Evolutionary conservation across 1,140 invertebrate genomes (phyloP), one percentile per base, ranked within the genome.

Genomic region (Araneus ventricosus): DNA sequence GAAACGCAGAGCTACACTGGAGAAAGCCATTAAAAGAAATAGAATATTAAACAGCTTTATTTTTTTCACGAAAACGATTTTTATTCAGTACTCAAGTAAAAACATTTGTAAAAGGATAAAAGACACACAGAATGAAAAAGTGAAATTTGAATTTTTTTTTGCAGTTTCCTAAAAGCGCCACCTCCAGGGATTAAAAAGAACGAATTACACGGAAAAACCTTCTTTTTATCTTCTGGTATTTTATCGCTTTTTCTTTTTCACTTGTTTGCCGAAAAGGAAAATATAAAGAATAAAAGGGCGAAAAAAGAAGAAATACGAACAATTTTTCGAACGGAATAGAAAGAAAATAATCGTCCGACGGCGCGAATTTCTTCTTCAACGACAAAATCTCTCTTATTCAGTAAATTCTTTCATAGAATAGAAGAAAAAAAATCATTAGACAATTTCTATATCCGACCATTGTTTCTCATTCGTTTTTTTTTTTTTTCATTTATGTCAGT

Each of bases 1-100:
- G 20, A 37, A 34, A 34, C 34, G 8, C n/a, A 70, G 27, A 2
- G 6, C 70, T 34, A 75, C 70, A 67, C 7, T 30, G 30, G 6
- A 30, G 34, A 75, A 75, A 75, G 30, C 70, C 27, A 75, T 75
- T 75, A 75, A 75, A 75, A 75, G 70, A 75, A 75, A 75, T 75
- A 34, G 70, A 75, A 75, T 75, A 75, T 37, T 75, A 75, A 75
- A 75, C 27, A 34, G 34, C 30, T 34, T 75, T 34, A 22, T 75
- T 75, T 75, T 67, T 34, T 37, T 22, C 27, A 37, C 70, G 5
- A 34, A 75, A 75, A 37, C 70, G 70, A 34, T 75, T 75, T 45
- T 75, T 75, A 75, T 75, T 75, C 70, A 34, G 27, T 2, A 34
- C 30, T 20, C 27, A 75, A 30, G 30, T 75, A 37, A 37, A 63